Percentiles rank a stretch among this genome's conserved stretches.
phyloP scores from a whole-genome alignment of 2,888 invertebrate species.

The Acrobasis suavella region DNA sequence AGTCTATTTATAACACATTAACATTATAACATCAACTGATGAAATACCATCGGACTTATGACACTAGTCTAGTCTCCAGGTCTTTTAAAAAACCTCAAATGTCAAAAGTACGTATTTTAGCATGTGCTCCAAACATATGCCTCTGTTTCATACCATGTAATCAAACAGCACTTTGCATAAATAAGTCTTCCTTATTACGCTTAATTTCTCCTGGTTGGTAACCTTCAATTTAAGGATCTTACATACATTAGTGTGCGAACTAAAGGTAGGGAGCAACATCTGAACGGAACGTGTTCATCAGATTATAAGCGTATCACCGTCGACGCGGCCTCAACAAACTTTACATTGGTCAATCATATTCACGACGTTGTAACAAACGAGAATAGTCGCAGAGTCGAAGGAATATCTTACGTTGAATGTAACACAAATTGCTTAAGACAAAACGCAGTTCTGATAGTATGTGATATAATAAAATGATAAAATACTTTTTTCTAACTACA shows the following conservation, averaged over 20 bases:
- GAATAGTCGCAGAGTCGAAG: neutral
- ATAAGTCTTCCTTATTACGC: constrained; percentile 2
- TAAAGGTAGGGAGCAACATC: neutral
- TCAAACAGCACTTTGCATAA: neutral
- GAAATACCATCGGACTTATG: neutral
- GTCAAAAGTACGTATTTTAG: too few species aligned
- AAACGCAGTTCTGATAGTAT: too few species aligned
- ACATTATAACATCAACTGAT: neutral
- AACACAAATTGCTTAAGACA: too few species aligned
- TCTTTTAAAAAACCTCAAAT: too few species aligned
- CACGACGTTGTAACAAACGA: neutral
- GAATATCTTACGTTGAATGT: too few species aligned
- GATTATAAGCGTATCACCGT: constrained; percentile 11
- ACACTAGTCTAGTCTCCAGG: too few species aligned
- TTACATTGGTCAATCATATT: neutral
- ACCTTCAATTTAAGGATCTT: constrained; percentile 1
- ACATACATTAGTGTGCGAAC: neutral
- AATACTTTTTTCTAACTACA: too few species aligned
- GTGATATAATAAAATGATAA: too few species aligned
- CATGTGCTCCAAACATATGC: neutral
- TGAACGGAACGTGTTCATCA: constrained; percentile 12
- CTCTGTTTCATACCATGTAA: neutral
- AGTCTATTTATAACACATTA: neutral
- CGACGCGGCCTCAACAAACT: neutral
- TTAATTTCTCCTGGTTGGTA: neutral